These are phyloP conservation scores for Mus spretus DNA, from an alignment of 2,797 vertebrate genomes.

Conservation along the genomic window DNA sequence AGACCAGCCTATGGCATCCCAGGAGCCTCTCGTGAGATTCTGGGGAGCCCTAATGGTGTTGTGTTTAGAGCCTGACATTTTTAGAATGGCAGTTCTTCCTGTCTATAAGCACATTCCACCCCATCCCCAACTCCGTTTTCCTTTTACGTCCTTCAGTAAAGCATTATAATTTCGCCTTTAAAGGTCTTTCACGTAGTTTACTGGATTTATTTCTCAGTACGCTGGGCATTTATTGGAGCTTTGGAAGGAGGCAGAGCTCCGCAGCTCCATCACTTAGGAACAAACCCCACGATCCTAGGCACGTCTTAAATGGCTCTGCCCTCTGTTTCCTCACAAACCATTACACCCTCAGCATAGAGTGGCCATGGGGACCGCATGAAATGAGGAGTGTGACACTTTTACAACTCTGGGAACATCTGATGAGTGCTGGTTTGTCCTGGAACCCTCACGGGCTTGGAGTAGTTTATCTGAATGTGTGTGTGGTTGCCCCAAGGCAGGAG, in stretches of 20 bases:
- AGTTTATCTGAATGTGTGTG: background rate
- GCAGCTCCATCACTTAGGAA: background rate
- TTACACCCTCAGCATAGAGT: background rate
- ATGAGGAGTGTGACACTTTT: background rate
- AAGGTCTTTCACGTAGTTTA: slow-evolving; percentile 71
- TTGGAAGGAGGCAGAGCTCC: background rate
- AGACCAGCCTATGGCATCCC: background rate
- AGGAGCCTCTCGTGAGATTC: background rate
- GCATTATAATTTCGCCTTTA: slow-evolving; percentile 67
- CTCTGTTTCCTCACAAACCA: slow-evolving; percentile 57
- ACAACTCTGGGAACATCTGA: background rate
- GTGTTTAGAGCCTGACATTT: slow-evolving; percentile 36
- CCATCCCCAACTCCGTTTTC: slow-evolving; percentile 26
- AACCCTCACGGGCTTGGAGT: background rate
- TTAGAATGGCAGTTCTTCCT: background rate
- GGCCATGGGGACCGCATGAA: background rate
- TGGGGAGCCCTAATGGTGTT: background rate
- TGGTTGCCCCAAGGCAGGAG: background rate
- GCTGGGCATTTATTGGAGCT: background rate
- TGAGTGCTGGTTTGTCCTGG: background rate
- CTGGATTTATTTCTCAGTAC: slow-evolving; percentile 70
- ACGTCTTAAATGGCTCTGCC: background rate
- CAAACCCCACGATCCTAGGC: background rate
- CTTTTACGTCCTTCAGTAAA: slow-evolving; percentile 70
- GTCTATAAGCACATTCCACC: background rate